phyloP scores from a whole-genome alignment of 2,797 vertebrate genomes.

The Ctenopoma multispine region DNA sequence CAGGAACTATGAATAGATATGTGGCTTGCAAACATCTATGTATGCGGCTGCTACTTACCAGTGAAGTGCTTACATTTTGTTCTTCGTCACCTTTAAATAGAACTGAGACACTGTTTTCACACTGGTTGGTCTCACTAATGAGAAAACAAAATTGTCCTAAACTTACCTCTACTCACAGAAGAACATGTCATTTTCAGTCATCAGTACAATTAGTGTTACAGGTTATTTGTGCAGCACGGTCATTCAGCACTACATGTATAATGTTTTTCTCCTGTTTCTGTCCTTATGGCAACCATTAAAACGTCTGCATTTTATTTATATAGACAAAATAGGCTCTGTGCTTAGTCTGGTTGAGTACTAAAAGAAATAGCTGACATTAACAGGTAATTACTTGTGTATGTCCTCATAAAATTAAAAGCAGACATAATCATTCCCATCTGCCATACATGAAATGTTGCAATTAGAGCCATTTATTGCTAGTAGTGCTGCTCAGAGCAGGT shows the following conservation, averaged over 20 bases:
- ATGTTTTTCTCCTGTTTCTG: not conserved
- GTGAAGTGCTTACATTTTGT: slow-evolving; percentile 17
- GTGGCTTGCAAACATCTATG: too few relatives aligned
- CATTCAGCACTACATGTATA: too few relatives aligned
- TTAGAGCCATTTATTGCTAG: slow-evolving; percentile 16
- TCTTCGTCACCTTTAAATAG: slow-evolving; percentile 28
- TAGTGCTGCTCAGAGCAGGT: not conserved
- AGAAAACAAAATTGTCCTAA: not conserved
- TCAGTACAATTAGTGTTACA: not conserved
- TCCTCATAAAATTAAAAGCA: slow-evolving; percentile 52
- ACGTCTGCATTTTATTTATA: slow-evolving; percentile 2
- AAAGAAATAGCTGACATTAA: slow-evolving; percentile 39
- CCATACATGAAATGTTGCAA: slow-evolving; percentile 32
- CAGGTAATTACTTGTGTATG: slow-evolving; percentile 48
- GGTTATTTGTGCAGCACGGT: not conserved
- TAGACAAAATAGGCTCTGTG: slow-evolving; percentile 1
- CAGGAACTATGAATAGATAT: too few relatives aligned
- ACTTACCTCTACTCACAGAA: not conserved
- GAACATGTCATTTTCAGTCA: not conserved
- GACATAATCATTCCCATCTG: slow-evolving; percentile 54
- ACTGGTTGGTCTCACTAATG: slow-evolving; percentile 11
- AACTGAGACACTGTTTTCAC: slow-evolving; percentile 3
- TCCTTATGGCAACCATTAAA: slow-evolving; percentile 9
- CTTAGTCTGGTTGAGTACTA: slow-evolving; percentile 4
- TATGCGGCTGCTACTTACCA: not conserved